Percentiles rank a stretch among this genome's conserved stretches.
Conservation (phyloP, 2,888 invertebrate species). For the Ichneumoninae sp. region DNA sequence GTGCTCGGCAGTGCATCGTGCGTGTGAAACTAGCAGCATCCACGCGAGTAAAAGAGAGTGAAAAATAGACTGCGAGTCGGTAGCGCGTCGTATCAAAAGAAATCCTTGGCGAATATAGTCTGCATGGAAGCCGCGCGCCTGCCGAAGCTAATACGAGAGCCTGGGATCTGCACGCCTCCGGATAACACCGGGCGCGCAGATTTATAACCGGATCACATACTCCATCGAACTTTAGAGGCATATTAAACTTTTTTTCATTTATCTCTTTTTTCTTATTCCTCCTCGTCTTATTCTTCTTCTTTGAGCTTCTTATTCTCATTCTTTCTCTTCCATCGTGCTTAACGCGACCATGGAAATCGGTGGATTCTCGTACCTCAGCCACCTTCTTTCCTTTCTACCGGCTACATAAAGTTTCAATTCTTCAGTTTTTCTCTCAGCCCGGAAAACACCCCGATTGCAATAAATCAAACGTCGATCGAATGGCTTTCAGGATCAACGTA, state of each 20-base stretch:
- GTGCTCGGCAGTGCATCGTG: conserved; percentile 32
- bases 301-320: conserved; percentile 13
- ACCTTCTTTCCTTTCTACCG: conserved; percentile 1
- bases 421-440: not conserved
- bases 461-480: conserved; percentile 58
- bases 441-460: conserved; percentile 40
- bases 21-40: conserved; percentile 23
- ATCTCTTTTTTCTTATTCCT: conserved; percentile 36
- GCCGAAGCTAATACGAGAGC: conserved; percentile 59
- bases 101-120: conserved; percentile 64
- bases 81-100: conserved; percentile 61
- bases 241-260: conserved; percentile 77
- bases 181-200: conserved; percentile 74
- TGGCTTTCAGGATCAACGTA: conserved; percentile 28
- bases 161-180: conserved; percentile 65
- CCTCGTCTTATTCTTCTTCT: conserved; percentile 23
- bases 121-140: conserved; percentile 56
- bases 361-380: conserved; percentile 63
- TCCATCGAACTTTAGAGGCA: conserved; percentile 79
- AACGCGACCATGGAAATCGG: conserved; percentile 73
- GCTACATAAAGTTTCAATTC: conserved; percentile 22
- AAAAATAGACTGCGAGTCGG: conserved; percentile 63
- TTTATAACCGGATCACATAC: conserved; percentile 80
- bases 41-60: conserved; percentile 42
- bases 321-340: conserved; percentile 18